phyloP scores from a whole-genome alignment of 1,140 invertebrate species.

The Oppia nitens region DNA sequence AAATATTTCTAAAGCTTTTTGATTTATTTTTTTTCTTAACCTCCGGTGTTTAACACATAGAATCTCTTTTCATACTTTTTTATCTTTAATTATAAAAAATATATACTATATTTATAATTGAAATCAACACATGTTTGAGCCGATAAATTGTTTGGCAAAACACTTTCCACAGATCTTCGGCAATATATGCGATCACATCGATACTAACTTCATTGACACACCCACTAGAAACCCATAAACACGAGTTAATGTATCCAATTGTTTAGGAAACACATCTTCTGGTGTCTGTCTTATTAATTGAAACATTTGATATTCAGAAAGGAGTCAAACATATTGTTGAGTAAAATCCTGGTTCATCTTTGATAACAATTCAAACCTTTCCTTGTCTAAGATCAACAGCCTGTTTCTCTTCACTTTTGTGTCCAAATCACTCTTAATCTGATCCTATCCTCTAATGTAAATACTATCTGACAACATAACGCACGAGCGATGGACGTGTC shows the following conservation, averaged over 20 bases:
- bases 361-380: slow-evolving; percentile 89
- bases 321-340: slow-evolving; percentile 84
- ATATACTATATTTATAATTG: slow-evolving; percentile 24
- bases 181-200: slow-evolving; percentile 79
- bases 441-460: slow-evolving; percentile 70
- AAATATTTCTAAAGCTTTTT: slow-evolving; percentile 56
- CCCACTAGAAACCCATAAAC: slow-evolving; percentile 59
- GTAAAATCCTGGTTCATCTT: slow-evolving; percentile 98
- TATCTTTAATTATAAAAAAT: slow-evolving; percentile 33
- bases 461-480: no score
- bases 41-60: slow-evolving; percentile 74
- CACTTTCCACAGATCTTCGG: slow-evolving; percentile 59
- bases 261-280: slow-evolving; percentile 81
- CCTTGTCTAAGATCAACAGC: slow-evolving; percentile 80
- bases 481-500: no score
- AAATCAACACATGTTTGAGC: slow-evolving; percentile 34
- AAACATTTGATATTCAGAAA: no score
- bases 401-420: slow-evolving; percentile 64
- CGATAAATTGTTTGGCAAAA: slow-evolving; percentile 62
- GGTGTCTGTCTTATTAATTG: slow-evolving; percentile 75
- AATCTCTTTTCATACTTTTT: slow-evolving; percentile 89
- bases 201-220: slow-evolving; percentile 62
- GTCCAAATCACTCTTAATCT: slow-evolving; percentile 67
- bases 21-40: slow-evolving; percentile 62
- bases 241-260: slow-evolving; percentile 72